Percentiles rank a stretch among this genome's conserved stretches.
Evolutionary conservation across 2,888 invertebrate genomes (phyloP).

Genomic region (Vanessa cardui): DNA sequence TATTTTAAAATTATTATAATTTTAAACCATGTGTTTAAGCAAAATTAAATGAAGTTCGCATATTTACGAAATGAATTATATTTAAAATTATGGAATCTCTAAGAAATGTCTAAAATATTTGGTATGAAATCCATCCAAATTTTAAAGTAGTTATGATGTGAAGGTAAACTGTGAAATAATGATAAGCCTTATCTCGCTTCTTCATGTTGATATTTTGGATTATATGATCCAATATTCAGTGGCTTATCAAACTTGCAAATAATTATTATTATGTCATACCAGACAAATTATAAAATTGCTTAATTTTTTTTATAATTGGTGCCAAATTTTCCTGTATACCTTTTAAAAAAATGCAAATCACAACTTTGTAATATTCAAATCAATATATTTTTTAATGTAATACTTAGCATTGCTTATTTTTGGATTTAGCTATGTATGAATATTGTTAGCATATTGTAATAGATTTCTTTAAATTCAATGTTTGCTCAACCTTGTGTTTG

Average conservation of each 20-base stretch:
- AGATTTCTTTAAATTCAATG: background rate
- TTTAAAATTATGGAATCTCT: background rate
- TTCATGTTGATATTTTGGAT: background rate
- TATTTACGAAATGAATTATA: too few species aligned
- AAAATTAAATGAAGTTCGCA: too few species aligned
- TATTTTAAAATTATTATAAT: too few species aligned
- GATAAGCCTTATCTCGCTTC: background rate
- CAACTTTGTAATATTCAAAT: background rate
- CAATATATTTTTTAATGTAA: background rate
- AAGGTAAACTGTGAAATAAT: background rate
- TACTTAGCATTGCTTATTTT: background rate
- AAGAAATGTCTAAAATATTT: background rate
- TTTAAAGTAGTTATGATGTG: background rate
- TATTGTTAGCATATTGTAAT: background rate
- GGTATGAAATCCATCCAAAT: constrained; percentile 7
- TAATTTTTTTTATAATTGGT: constrained; percentile 15
- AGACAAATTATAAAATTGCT: constrained; percentile 6
- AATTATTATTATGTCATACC: too few species aligned
- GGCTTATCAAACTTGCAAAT: background rate
- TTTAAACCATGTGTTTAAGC: too few species aligned
- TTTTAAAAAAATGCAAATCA: background rate
- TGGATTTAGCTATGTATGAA: background rate
- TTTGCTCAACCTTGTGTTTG: constrained; percentile 12
- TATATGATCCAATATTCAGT: background rate
- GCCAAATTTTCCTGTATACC: constrained; percentile 12